A percentile compares a stretch with the other conserved stretches of the same genome.
These are phyloP conservation scores for Nomada fabriciana DNA, from an alignment of 2,888 invertebrate species.

Conservation along the genomic window DNA sequence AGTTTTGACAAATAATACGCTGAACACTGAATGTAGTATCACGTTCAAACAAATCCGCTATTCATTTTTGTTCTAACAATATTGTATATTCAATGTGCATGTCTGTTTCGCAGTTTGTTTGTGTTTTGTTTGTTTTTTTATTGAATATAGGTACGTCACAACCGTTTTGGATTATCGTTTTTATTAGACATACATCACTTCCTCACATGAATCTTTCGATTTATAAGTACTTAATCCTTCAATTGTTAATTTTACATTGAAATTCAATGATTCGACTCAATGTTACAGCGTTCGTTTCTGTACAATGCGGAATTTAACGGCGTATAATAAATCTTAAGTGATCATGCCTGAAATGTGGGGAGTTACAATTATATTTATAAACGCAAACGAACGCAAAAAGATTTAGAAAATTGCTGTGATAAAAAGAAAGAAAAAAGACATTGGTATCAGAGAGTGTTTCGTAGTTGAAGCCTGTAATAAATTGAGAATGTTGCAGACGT, in stretches of 20 bases:
- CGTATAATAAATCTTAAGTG: slow-evolving; percentile 37
- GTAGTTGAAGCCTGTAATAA: slow-evolving; percentile 34
- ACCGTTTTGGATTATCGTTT: slow-evolving; percentile 31
- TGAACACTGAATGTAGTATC: background rate
- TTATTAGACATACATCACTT: slow-evolving; percentile 58
- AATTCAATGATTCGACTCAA: slow-evolving; percentile 8
- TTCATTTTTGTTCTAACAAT: slow-evolving; percentile 13
- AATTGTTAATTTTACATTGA: slow-evolving; percentile 32
- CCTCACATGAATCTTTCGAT: slow-evolving; percentile 42
- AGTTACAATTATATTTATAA: slow-evolving; percentile 12
- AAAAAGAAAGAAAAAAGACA: slow-evolving; percentile 21
- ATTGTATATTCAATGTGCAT: background rate
- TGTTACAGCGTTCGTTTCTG: slow-evolving; percentile 14
- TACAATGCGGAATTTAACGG: slow-evolving; percentile 41
- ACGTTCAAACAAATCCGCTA: background rate
- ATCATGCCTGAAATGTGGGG: slow-evolving; percentile 7
- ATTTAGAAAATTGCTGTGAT: slow-evolving; percentile 29
- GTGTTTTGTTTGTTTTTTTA: background rate
- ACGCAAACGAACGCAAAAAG: slow-evolving; percentile 27
- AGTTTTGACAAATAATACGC: background rate
- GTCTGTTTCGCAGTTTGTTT: background rate
- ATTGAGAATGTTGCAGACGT: slow-evolving; percentile 37
- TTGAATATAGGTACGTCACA: background rate
- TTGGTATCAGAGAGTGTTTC: slow-evolving; percentile 15
- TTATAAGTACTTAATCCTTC: slow-evolving; percentile 44